These are phyloP conservation scores for Marisa cornuarietis DNA, from an alignment of 1,140 invertebrate species.

Conservation along the genomic window DNA sequence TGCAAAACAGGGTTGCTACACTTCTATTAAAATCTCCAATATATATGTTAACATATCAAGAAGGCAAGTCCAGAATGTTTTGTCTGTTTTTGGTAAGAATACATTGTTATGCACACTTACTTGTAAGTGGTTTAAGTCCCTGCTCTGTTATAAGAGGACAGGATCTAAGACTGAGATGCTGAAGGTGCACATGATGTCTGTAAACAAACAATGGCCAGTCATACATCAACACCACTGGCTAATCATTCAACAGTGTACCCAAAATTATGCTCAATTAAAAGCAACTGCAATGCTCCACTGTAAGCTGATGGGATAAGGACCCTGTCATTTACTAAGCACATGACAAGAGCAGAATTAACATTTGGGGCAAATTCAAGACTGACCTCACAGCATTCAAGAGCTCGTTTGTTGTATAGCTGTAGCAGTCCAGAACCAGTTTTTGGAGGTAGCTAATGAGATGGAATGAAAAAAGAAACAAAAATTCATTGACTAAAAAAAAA, in stretches of 20 bases:
- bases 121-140: constrained; percentile 47
- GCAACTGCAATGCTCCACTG: too few species aligned
- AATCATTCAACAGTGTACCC: neutral
- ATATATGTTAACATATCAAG: too few species aligned
- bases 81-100: too few species aligned
- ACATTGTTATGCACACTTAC: constrained; percentile 29
- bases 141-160: constrained; percentile 59
- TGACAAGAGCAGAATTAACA: too few species aligned
- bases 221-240: neutral
- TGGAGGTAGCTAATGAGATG: constrained; percentile 52
- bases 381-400: constrained; percentile 53
- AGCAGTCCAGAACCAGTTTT: constrained; percentile 55
- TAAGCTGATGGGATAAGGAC: neutral
- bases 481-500: too few species aligned
- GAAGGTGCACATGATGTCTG: constrained; percentile 54
- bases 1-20: too few species aligned
- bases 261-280: neutral
- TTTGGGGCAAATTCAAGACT: neutral
- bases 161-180: constrained; percentile 49
- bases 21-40: too few species aligned
- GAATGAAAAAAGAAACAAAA: too few species aligned
- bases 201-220: constrained; percentile 24
- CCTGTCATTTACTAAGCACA: neutral
- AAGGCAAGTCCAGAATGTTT: too few species aligned
- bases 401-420: constrained; percentile 60